Conservation (phyloP, 1,140 invertebrate genomes). For the Pygmarrhopalites habei region DNA sequence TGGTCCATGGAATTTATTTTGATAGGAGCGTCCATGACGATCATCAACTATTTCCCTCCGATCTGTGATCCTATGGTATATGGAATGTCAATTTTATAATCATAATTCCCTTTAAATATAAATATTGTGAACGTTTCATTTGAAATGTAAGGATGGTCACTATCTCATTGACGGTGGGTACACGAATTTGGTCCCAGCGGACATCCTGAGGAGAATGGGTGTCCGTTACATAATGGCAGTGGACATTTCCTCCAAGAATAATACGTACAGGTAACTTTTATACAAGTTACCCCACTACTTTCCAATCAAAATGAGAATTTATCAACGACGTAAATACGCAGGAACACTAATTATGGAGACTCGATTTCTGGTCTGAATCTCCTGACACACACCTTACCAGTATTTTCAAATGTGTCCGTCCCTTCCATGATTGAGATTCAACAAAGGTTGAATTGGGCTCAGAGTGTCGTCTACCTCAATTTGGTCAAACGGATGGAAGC, state of each 20-base stretch:
- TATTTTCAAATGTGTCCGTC: not conserved
- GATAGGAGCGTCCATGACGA: constrained; percentile 27
- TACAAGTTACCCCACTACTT: too few relatives aligned
- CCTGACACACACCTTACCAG: not conserved
- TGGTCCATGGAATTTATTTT: too few relatives aligned
- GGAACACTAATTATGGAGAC: constrained; percentile 6
- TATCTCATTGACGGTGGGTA: constrained; percentile 94
- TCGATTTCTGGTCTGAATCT: not conserved
- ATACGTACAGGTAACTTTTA: too few relatives aligned
- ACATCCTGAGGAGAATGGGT: not conserved
- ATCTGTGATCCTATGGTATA: not conserved
- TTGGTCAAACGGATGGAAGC: not conserved
- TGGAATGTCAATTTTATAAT: not conserved
- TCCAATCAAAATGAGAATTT: too few relatives aligned
- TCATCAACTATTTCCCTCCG: constrained; percentile 6
- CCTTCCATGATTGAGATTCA: constrained; percentile 7
- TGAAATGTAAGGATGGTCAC: constrained; percentile 87
- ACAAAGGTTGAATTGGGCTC: constrained; percentile 1
- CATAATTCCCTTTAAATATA: not conserved
- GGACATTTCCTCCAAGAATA: constrained; percentile 1
- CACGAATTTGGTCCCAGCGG: constrained; percentile 91
- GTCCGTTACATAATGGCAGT: not conserved
- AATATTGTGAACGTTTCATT: constrained; percentile 42
- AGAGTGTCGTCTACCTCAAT: constrained; percentile 4
- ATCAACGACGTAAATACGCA: too few relatives aligned